These are phyloP conservation scores for Chrysochloris asiatica DNA, from an alignment of 2,113 vertebrate species.

Conservation along the genomic window DNA sequence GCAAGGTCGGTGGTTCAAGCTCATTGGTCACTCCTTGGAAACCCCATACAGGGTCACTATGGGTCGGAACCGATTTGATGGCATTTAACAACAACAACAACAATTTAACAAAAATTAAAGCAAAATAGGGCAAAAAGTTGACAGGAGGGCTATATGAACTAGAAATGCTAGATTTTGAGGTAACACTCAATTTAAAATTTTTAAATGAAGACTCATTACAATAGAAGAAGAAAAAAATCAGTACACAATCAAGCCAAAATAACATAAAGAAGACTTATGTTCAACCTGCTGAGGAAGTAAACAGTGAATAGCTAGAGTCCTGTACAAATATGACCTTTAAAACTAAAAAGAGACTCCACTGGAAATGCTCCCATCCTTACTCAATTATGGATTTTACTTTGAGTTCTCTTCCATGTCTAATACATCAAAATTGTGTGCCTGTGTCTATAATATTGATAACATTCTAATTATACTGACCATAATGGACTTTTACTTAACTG, in stretches of 20 bases:
- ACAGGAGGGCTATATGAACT: background rate
- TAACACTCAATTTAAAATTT: background rate
- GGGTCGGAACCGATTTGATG: too few species aligned
- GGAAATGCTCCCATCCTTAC: background rate
- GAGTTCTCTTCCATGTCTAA: background rate
- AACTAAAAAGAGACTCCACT: background rate
- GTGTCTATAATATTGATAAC: background rate
- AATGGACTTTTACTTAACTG: constrained; percentile 5
- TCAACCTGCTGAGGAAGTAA: background rate
- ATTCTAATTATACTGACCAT: background rate
- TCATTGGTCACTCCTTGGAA: too few species aligned
- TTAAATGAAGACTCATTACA: background rate
- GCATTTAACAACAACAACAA: too few species aligned
- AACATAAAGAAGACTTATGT: background rate
- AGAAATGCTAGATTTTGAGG: background rate
- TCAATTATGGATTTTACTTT: background rate
- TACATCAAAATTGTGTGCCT: background rate
- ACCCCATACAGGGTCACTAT: too few species aligned
- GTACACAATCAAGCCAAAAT: background rate
- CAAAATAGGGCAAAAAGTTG: background rate
- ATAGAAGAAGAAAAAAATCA: background rate
- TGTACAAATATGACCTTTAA: background rate
- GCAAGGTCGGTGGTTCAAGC: too few species aligned
- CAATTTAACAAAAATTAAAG: background rate
- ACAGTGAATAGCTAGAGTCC: background rate